phyloP scores from a whole-genome alignment of 2,797 vertebrate species.

The Sardinella longiceps region DNA sequence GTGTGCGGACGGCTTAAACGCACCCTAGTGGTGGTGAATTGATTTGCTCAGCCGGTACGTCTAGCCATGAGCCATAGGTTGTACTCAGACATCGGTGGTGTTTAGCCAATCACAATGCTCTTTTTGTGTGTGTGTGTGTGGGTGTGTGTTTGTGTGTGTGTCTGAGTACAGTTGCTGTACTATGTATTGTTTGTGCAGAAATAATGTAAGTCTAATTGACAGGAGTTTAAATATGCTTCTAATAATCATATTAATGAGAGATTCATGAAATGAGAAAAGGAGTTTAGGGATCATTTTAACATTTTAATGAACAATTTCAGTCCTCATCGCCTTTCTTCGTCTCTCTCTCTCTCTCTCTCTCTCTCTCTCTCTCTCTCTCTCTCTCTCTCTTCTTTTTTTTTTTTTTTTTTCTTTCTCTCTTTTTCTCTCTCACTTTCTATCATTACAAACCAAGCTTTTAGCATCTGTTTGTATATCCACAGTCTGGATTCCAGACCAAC shows the following conservation, averaged over 20 bases:
- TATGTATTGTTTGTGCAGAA: not conserved
- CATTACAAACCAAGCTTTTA: not conserved
- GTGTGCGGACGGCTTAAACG: too few species aligned
- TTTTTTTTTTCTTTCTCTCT: not conserved
- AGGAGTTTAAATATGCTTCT: not conserved
- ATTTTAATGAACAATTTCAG: not conserved
- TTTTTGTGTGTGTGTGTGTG: not conserved
- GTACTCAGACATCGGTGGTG: too few species aligned
- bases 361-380: not conserved
- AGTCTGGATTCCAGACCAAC: too few species aligned
- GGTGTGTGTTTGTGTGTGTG: not conserved
- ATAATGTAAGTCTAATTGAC: constrained; percentile 6
- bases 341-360: not conserved
- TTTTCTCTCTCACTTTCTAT: not conserved
- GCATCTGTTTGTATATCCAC: not conserved
- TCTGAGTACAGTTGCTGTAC: not conserved
- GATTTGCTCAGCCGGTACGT: too few species aligned
- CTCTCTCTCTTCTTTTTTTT: not conserved
- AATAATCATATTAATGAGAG: constrained; percentile 15
- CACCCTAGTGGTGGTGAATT: too few species aligned
- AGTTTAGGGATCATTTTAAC: constrained; percentile 12
- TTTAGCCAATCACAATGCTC: too few species aligned
- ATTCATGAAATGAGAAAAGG: not conserved
- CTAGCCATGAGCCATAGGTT: too few species aligned
- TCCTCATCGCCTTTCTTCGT: too few species aligned